Conservation (phyloP, 1,140 invertebrate species). For the Lordiphosa mommai region DNA sequence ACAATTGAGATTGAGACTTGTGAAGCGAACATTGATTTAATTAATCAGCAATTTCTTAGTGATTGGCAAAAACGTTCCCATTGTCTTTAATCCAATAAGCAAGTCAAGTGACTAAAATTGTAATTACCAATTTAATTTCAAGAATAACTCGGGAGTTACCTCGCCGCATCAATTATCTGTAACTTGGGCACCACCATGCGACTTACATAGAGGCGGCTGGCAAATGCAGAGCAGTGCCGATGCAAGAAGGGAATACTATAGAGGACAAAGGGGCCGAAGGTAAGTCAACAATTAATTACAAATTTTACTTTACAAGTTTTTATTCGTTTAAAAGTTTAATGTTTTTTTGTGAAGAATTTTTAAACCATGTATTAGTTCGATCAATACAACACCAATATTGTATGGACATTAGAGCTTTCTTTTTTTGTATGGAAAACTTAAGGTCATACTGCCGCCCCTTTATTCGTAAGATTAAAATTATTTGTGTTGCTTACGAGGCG, state of each 20-base stretch:
- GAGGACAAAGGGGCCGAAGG: conserved; percentile 52
- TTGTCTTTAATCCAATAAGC: conserved; percentile 9
- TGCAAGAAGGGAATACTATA: conserved; percentile 52
- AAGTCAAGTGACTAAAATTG: conserved; percentile 4
- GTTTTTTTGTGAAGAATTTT: no score
- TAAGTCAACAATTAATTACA: conserved; percentile 7
- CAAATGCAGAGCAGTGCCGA: conserved; percentile 68
- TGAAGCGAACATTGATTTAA: background rate
- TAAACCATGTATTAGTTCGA: no score
- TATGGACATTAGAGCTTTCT: no score
- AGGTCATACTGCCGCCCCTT: no score
- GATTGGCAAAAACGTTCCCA: conserved; percentile 6
- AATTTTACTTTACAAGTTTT: background rate
- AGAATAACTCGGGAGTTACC: conserved; percentile 68
- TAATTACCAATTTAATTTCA: conserved; percentile 23
- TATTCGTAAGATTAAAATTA: no score
- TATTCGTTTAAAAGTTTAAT: no score
- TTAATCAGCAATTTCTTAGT: conserved; percentile 10
- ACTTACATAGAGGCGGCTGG: conserved; percentile 57
- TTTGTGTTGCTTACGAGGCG: no score
- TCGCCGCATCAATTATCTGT: conserved; percentile 77
- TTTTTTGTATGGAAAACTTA: no score
- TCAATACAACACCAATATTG: no score
- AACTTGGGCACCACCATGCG: conserved; percentile 75
- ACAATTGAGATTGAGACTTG: conserved; percentile 2